These are phyloP conservation scores for Trachymyrmex cornetzi DNA, from an alignment of 1,140 invertebrate species.

Conservation along the genomic window DNA sequence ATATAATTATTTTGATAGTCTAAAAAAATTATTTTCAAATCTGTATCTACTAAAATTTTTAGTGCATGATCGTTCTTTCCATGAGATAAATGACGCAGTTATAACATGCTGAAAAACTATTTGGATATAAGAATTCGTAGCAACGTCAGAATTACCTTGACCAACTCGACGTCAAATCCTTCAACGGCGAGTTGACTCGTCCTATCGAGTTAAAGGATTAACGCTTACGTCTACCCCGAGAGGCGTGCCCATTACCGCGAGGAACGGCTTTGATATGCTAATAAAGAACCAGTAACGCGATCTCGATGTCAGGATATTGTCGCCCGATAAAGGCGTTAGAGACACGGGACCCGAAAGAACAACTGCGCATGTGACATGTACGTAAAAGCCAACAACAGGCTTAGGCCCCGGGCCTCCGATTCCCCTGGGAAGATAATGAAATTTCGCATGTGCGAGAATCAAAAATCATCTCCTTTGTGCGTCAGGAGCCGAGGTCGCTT, in stretches of 20 bases:
- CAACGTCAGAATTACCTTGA: slow-evolving; percentile 7
- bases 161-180: not conserved
- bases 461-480: slow-evolving; percentile 57
- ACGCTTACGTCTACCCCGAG: slow-evolving; percentile 23
- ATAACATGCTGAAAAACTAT: not conserved
- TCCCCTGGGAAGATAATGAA: slow-evolving; percentile 59
- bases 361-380: slow-evolving; percentile 36
- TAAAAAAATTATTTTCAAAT: no score
- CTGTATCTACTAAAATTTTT: no score
- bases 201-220: slow-evolving; percentile 37
- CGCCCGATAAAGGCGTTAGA: slow-evolving; percentile 49
- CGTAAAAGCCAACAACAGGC: slow-evolving; percentile 49
- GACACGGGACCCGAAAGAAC: slow-evolving; percentile 21
- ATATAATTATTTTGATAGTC: no score
- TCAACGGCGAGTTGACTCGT: slow-evolving; percentile 34
- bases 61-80: not conserved
- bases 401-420: slow-evolving; percentile 36
- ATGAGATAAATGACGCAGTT: not conserved
- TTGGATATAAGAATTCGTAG: not conserved
- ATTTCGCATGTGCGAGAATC: slow-evolving; percentile 60
- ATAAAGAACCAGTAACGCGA: slow-evolving; percentile 62
- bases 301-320: slow-evolving; percentile 60
- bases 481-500: slow-evolving; percentile 35
- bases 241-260: slow-evolving; percentile 35
- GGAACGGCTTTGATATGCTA: slow-evolving; percentile 59